phyloP scores from a whole-genome alignment of 2,113 vertebrate species.

The Mystacornis crossleyi region DNA sequence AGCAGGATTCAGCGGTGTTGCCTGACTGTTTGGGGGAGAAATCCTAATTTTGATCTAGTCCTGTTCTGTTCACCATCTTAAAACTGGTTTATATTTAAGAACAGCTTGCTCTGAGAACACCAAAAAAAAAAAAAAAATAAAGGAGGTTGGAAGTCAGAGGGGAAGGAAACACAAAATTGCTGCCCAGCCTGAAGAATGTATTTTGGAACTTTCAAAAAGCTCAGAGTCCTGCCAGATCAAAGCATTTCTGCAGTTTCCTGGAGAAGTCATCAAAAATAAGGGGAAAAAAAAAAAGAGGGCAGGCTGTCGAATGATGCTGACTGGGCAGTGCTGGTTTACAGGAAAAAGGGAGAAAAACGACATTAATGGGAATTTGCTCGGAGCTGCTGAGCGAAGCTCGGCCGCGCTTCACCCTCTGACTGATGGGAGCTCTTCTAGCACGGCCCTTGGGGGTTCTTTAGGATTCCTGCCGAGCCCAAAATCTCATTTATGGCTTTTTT shows the following conservation, averaged over 20 bases:
- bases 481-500: neutral
- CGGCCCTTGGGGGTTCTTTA: neutral
- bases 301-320: slow-evolving; percentile 10
- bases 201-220: neutral
- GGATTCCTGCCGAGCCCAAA: neutral
- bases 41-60: neutral
- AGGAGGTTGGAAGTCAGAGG: neutral
- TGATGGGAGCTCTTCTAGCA: neutral
- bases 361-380: neutral
- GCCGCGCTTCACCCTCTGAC: neutral
- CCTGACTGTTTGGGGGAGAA: neutral
- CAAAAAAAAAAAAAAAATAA: neutral
- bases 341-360: neutral
- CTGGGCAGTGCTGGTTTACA: neutral
- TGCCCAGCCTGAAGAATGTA: slow-evolving; percentile 39
- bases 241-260: slow-evolving; percentile 40
- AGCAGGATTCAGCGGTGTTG: neutral
- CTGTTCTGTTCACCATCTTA: neutral
- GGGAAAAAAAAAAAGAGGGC: neutral
- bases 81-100: neutral
- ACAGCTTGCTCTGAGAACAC: neutral
- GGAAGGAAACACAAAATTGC: slow-evolving; percentile 47
- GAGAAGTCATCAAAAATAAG: slow-evolving; percentile 11
- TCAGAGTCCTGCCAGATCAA: slow-evolving; percentile 9
- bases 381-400: neutral